Conservation (phyloP, 1,140 invertebrate species). For the Eriosoma lanigerum region DNA sequence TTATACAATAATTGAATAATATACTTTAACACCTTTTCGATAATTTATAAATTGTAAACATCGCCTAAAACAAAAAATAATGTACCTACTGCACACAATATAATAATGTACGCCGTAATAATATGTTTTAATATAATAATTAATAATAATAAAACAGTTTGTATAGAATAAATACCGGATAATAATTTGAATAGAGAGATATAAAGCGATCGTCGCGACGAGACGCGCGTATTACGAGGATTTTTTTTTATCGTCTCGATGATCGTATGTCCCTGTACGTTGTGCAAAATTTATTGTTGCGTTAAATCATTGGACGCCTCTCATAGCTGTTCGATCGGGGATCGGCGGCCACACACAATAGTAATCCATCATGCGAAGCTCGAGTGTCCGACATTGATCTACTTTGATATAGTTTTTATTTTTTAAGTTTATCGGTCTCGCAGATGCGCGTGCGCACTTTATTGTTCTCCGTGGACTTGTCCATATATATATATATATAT, state of each 20-base stretch:
- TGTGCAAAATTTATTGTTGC: slow-evolving; percentile 16
- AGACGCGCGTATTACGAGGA: neutral
- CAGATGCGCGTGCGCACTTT: slow-evolving; percentile 30
- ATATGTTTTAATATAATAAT: too few relatives aligned
- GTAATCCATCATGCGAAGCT: slow-evolving; percentile 38
- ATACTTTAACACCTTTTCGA: slow-evolving; percentile 35
- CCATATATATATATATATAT: too few relatives aligned
- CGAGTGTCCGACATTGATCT: slow-evolving; percentile 49
- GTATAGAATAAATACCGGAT: too few relatives aligned
- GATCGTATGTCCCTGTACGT: neutral
- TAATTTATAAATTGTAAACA: neutral
- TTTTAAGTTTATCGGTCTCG: slow-evolving; percentile 50
- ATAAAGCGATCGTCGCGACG: neutral
- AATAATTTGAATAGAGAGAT: too few relatives aligned
- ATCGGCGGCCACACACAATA: neutral
- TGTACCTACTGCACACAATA: neutral
- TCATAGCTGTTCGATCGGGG: neutral
- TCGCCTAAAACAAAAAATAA: neutral
- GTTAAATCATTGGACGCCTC: slow-evolving; percentile 4
- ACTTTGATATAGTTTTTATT: slow-evolving; percentile 49
- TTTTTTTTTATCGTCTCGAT: neutral
- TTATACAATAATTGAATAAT: slow-evolving; percentile 12
- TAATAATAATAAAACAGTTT: too few relatives aligned
- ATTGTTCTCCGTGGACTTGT: slow-evolving; percentile 18
- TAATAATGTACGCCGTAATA: neutral